These are phyloP conservation scores for Cheilosia vulpina DNA, from an alignment of 2,888 invertebrate genomes.

Conservation along the genomic window DNA sequence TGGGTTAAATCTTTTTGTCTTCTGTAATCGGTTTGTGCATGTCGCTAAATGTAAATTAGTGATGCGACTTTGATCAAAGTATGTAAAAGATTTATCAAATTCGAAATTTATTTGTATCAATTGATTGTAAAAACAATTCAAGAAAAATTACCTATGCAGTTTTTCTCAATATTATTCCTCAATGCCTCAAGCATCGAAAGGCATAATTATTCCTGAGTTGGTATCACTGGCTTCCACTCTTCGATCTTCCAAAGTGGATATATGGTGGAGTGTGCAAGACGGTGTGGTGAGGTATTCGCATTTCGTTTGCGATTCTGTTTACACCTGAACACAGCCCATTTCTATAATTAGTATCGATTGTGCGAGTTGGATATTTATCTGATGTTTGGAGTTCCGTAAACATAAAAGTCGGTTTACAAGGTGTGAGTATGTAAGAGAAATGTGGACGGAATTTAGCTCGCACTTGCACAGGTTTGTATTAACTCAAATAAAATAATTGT, in stretches of 20 bases:
- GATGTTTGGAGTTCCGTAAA: conserved; percentile 14
- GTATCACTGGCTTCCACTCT: conserved; percentile 6
- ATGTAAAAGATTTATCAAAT: no score
- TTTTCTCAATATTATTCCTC: no score
- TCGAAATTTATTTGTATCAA: no score
- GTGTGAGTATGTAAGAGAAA: neutral
- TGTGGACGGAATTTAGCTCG: neutral
- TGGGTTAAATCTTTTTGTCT: no score
- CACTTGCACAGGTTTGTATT: neutral
- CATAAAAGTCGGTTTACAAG: neutral
- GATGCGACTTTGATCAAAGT: no score
- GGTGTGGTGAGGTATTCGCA: conserved; percentile 16
- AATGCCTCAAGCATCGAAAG: no score
- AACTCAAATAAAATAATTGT: neutral
- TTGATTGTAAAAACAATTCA: no score
- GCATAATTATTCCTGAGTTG: no score
- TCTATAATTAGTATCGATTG: conserved; percentile 24
- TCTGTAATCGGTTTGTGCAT: no score
- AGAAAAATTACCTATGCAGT: no score
- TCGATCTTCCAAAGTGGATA: conserved; percentile 3
- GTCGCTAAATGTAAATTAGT: no score
- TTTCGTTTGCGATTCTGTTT: conserved; percentile 34
- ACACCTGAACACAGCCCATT: conserved; percentile 41
- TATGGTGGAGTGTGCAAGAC: neutral
- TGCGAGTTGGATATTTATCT: conserved; percentile 18